phyloP scores from a whole-genome alignment of 2,113 vertebrate genomes.

The Hyaena hyaena region DNA sequence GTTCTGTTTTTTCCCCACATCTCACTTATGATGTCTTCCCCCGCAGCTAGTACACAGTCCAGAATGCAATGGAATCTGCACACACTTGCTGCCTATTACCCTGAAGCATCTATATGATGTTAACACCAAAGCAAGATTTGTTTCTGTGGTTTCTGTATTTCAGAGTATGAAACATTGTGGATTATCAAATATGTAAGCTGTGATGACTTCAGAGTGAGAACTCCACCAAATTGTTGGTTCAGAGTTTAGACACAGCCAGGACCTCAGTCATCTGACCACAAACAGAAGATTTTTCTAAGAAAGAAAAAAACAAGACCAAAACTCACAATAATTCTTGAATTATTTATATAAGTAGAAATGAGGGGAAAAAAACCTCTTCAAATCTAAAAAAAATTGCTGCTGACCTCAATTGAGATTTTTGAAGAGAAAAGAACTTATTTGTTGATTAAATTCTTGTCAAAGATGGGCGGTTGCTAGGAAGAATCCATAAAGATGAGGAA shows the following conservation, averaged over 20 bases:
- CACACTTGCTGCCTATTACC: neutral
- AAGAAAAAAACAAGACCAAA: neutral
- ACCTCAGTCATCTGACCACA: neutral
- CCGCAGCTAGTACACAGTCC: neutral
- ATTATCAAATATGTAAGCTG: neutral
- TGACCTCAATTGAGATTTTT: neutral
- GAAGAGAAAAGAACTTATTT: neutral
- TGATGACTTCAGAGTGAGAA: neutral
- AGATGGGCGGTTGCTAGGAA: neutral
- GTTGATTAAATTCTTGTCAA: neutral
- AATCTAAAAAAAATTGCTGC: neutral
- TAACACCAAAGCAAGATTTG: neutral
- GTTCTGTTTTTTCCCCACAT: neutral
- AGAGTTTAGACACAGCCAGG: neutral
- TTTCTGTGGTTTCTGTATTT: slow-evolving; percentile 22
- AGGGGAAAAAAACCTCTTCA: neutral
- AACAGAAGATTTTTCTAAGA: neutral
- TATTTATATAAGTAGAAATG: neutral
- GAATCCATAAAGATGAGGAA: neutral
- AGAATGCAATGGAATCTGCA: neutral
- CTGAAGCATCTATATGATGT: neutral
- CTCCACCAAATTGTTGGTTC: neutral
- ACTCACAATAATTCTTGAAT: neutral
- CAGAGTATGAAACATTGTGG: neutral
- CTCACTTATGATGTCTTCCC: neutral